Base-by-base conservation (phyloP, 2,113 vertebrate species). In the Sylvietta virens region DNA sequence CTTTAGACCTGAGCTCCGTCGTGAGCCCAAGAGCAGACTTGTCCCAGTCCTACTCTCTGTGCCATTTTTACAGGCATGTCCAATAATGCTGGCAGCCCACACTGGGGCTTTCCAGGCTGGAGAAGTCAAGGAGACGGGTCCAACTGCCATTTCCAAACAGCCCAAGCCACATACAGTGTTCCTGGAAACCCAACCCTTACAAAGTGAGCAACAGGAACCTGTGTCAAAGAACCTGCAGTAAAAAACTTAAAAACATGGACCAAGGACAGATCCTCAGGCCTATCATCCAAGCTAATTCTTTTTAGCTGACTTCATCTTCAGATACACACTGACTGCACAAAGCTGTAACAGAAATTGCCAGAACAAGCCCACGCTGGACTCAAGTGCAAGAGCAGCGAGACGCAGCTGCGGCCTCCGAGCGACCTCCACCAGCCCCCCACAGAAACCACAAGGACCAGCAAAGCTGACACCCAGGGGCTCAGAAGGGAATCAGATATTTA, bases 401-500 rank as follows among this genome's bases (percentile, higher is more conserved):
- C 0, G 2, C 92, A 91, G 88, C 91, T 94, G 93, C 76, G 0
- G 7, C 60, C 70, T 86, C 35, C 0, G 11, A 72, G 60, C 1
- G 54, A 97, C 94, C 92, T 91, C 69, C 11, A 21, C 56, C 85
- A 92, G 28, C 80, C 81, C 91, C 74, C 72, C 2, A 4, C 84
- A 95, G 66, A 80, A 96, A 88, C 53, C 69, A 76, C 67, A 71
- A 86, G 85, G 88, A 74, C 60, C 71, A 69, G 78, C 57, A 96
- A 97, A 95, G 73, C 86, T 67, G 66, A 87, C 91, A 82, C 88
- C 80, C 88, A 3, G 13, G 76, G 88, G 88, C 90, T 94, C 94
- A 81, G 84, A 79, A 97, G 93, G 88, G 90, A 96, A 95, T 90
- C 81, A 88, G 93, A 95, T 97, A 95, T 85, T 96, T 97, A 97